A percentile compares a stretch with the other conserved stretches of the same genome.
These are phyloP conservation scores for Nothoprocta pentlandii DNA, from an alignment of 2,113 vertebrate species.

Conservation along the genomic window DNA sequence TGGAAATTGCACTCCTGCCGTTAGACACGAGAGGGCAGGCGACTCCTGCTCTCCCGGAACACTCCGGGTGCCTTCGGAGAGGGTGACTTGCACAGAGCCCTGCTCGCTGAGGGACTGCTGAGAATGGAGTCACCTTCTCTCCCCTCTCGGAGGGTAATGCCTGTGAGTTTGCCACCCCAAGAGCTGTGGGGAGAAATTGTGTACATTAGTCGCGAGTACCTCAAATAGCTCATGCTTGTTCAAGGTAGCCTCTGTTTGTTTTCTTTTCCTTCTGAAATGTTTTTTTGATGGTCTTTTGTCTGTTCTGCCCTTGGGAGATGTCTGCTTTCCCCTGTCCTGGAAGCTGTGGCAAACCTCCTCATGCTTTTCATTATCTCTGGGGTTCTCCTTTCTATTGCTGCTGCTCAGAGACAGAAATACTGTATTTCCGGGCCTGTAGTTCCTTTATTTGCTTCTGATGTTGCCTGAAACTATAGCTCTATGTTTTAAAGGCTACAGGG, in stretches of 20 bases:
- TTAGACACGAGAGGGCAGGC: conserved; percentile 17
- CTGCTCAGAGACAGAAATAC: neutral
- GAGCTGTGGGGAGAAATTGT: neutral
- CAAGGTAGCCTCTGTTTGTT: neutral
- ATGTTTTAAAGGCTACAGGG: neutral
- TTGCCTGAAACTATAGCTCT: neutral
- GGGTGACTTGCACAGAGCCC: neutral
- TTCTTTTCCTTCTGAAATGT: neutral
- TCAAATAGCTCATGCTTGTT: neutral
- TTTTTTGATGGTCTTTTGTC: neutral
- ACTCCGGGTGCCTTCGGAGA: fast-evolving
- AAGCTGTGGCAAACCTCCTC: neutral
- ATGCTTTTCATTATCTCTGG: neutral
- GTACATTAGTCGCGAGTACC: neutral
- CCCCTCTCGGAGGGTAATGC: neutral
- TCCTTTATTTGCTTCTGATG: neutral
- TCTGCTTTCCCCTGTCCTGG: neutral
- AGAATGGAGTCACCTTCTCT: neutral
- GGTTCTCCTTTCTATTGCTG: neutral
- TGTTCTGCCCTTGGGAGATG: neutral
- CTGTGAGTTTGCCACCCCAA: neutral
- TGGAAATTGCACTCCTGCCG: neutral
- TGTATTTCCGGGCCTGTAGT: neutral
- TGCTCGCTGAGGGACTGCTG: neutral
- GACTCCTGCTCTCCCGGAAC: neutral